phyloP scores from a whole-genome alignment of 2,888 invertebrate genomes.

The Melanostoma mellinum region DNA sequence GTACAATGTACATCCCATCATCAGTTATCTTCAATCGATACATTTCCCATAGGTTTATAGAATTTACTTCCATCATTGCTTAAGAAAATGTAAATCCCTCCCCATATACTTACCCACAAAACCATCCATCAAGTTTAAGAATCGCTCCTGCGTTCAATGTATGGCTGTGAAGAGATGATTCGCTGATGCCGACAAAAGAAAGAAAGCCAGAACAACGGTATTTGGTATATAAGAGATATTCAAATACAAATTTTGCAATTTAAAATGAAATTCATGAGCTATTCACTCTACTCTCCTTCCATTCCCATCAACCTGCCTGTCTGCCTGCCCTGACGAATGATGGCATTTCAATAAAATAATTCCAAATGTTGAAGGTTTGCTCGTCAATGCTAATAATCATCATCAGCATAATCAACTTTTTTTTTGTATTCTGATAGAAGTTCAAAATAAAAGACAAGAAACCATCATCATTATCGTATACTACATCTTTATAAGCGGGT shows the following conservation, averaged over 20 bases:
- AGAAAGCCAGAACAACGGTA: constrained; percentile 30
- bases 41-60: constrained; percentile 50
- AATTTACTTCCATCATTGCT: constrained; percentile 45
- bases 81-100: background rate
- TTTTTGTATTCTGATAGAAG: background rate
- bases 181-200: constrained; percentile 7
- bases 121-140: too few relatives aligned
- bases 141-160: too few relatives aligned
- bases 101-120: background rate
- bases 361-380: constrained; percentile 41
- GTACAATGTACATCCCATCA: constrained; percentile 48
- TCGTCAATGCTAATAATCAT: constrained; percentile 66
- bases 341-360: constrained; percentile 69
- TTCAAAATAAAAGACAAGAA: background rate
- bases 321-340: constrained; percentile 7
- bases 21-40: constrained; percentile 53
- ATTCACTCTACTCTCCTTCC: background rate
- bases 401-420: constrained; percentile 66
- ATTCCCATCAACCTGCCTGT: background rate
- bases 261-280: constrained; percentile 65
- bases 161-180: too few relatives aligned
- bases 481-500: background rate
- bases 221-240: too few relatives aligned
- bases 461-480: constrained; percentile 35
- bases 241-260: constrained; percentile 66